These are phyloP conservation scores for Scaptomyza reducta DNA, from an alignment of 2,888 invertebrate genomes.

Conservation along the genomic window DNA sequence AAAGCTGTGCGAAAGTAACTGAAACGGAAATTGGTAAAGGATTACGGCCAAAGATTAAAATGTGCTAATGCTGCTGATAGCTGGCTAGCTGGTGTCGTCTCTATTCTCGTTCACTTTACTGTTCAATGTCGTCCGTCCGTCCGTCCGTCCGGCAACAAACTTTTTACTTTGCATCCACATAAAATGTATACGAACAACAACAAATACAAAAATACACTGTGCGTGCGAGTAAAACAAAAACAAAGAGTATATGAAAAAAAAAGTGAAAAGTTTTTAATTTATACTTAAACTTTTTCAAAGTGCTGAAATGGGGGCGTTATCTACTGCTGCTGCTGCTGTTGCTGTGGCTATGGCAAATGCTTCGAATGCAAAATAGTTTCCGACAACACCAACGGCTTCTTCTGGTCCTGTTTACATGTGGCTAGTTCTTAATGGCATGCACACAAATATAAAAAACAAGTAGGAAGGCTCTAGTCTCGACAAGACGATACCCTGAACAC, in stretches of 20 bases:
- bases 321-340: slow-evolving; percentile 40
- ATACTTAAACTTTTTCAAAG: slow-evolving; percentile 82
- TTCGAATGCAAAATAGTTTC: slow-evolving; percentile 72
- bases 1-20: slow-evolving; percentile 57
- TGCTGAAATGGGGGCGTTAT: slow-evolving; percentile 79
- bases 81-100: not conserved
- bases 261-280: slow-evolving; percentile 84
- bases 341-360: slow-evolving; percentile 44
- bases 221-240: slow-evolving; percentile 18
- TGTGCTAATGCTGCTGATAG: slow-evolving; percentile 51
- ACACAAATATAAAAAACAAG: slow-evolving; percentile 36
- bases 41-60: slow-evolving; percentile 61
- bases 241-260: slow-evolving; percentile 58
- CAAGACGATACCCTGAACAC: too few relatives aligned
- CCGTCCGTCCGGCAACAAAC: slow-evolving; percentile 49
- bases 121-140: slow-evolving; percentile 76
- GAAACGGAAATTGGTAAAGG: slow-evolving; percentile 80
- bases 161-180: slow-evolving; percentile 78
- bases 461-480: too few relatives aligned
- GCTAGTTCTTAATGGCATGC: slow-evolving; percentile 53
- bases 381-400: slow-evolving; percentile 55
- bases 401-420: slow-evolving; percentile 48
- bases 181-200: slow-evolving; percentile 62
- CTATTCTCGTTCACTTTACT: not conserved
- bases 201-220: slow-evolving; percentile 30